Evolutionary conservation across 2,797 vertebrate genomes (phyloP), one percentile per base, ranked within the genome.

Genomic region (Mormyrops attenuatus): DNA sequence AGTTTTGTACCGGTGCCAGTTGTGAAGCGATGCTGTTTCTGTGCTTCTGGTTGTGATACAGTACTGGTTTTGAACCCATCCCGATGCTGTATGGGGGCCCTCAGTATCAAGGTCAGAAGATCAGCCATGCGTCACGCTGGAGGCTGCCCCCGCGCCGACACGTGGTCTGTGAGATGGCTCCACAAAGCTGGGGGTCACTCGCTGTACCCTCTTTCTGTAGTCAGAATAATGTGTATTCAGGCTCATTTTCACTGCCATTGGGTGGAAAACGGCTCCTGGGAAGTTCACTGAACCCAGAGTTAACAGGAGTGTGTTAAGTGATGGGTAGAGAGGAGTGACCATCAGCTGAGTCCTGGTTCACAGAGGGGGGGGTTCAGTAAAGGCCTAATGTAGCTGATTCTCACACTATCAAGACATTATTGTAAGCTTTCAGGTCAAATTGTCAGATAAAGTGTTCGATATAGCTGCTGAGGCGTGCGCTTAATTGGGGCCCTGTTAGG

Each of bases 61-160:
- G 41, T 44, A n/a, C 38, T 84, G 41, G 17, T 49, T n/a, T 49
- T n/a, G 80, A 47, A 5, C 80, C 44, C 17, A 9, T 50, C 20
- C n/a, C 7, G 0, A 49, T 11, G 20, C 44, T 13, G 20, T 50
- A 11, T 47, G 41, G 49, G 49, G 17, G 20, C 17, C n/a, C 7
- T 88, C 66, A 9, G 1, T 88, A 57, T 80, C 69, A 82, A 88
- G 69, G 88, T 82, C 88, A 88, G 50, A 88, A 82, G 49, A 8
- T 34, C 34, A 44, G 47, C 88, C n/a, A 0, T 11, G 20, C n/a
- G 26, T 47, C 60, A 49, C 60, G 5, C 60, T 6, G 13, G 44
- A 49, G 60, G 63, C n/a, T 49, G 60, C 11, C 38, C 22, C 7
- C 5, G 30, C 13, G 15, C 47, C 6, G 0, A 20, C 47, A 85